Conservation (phyloP, 1,140 invertebrate species). For the Chymomyza costata region DNA sequence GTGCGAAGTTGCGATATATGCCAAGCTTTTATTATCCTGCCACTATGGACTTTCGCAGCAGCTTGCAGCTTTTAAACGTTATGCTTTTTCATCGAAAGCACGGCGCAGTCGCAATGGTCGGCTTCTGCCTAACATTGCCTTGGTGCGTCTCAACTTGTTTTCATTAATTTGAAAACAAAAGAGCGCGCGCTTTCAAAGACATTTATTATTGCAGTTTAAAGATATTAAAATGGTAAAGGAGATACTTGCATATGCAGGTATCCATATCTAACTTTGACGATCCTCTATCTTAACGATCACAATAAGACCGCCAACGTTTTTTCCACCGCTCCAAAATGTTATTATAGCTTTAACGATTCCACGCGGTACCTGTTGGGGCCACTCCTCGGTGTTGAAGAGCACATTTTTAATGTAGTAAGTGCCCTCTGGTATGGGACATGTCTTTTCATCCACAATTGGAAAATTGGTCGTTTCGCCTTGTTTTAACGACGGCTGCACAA, state of each 20-base stretch:
- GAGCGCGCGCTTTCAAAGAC: background rate
- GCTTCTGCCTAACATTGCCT: slow-evolving; percentile 49
- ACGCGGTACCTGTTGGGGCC: slow-evolving; percentile 62
- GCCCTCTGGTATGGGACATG: slow-evolving; percentile 56
- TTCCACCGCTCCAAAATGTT: slow-evolving; percentile 42
- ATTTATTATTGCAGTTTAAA: background rate
- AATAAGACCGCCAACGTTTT: slow-evolving; percentile 57
- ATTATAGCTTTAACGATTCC: slow-evolving; percentile 62
- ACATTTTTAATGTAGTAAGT: slow-evolving; percentile 56
- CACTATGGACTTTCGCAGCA: background rate
- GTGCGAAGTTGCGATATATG: slow-evolving; percentile 38
- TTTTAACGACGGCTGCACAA: slow-evolving; percentile 55
- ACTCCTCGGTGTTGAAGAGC: slow-evolving; percentile 53
- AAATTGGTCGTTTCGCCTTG: slow-evolving; percentile 47
- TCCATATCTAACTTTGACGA: slow-evolving; percentile 2
- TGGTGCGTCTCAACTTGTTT: slow-evolving; percentile 23
- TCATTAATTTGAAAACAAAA: background rate
- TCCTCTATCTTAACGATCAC: slow-evolving; percentile 52
- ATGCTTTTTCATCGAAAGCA: slow-evolving; percentile 13
- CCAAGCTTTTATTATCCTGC: slow-evolving; percentile 59
- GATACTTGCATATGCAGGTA: background rate
- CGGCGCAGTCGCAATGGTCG: slow-evolving; percentile 44
- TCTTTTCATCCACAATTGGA: slow-evolving; percentile 34
- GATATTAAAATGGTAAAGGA: background rate
- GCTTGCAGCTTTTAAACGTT: slow-evolving; percentile 22